Evolutionary conservation across 2,888 invertebrate genomes (phyloP).

Genomic region (Melitaea athalia): DNA sequence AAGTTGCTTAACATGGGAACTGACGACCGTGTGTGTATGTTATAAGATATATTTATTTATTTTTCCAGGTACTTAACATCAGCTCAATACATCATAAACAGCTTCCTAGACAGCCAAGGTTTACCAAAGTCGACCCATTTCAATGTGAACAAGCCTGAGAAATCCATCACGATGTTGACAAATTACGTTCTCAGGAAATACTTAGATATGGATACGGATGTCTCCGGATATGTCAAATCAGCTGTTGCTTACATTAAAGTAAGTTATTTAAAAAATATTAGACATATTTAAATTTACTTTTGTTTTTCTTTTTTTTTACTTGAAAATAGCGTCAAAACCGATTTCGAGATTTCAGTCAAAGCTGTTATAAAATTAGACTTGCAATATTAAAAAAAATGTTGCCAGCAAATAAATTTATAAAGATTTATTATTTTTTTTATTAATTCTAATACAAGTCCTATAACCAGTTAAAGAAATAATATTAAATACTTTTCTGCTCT

Average conservation of each 20-base stretch:
- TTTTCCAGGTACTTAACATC: slow-evolving; percentile 85
- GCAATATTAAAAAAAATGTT: too few species aligned
- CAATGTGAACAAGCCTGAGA: slow-evolving; percentile 85
- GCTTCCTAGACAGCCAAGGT: slow-evolving; percentile 88
- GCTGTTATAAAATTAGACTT: too few species aligned
- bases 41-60: not conserved
- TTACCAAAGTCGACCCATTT: slow-evolving; percentile 87
- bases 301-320: too few species aligned
- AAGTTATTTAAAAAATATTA: slow-evolving; percentile 35
- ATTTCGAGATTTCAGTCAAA: too few species aligned
- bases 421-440: not conserved
- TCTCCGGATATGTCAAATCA: slow-evolving; percentile 88
- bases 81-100: slow-evolving; percentile 87
- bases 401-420: too few species aligned
- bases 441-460: too few species aligned
- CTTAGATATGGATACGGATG: slow-evolving; percentile 86
- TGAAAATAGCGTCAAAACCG: too few species aligned
- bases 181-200: slow-evolving; percentile 87
- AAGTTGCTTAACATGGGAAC: too few species aligned
- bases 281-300: too few species aligned
- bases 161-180: slow-evolving; percentile 86
- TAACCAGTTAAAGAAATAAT: too few species aligned
- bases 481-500: too few species aligned
- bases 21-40: not conserved
- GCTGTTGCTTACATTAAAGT: slow-evolving; percentile 87